Conservation (phyloP, 2,888 invertebrate genomes). For the Oscheius onirici region DNA sequence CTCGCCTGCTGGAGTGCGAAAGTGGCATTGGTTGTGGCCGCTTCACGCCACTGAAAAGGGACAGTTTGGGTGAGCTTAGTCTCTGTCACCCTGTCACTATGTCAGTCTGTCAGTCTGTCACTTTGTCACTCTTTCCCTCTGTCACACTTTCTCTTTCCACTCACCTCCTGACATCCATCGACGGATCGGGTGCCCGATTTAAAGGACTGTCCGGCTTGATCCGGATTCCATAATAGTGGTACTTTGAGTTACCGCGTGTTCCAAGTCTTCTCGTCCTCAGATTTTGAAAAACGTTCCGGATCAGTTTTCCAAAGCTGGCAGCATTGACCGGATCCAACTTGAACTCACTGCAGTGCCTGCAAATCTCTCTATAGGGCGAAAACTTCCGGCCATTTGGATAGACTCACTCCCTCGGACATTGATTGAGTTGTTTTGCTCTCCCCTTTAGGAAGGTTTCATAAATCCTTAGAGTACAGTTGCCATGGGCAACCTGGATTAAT, state of each 20-base stretch:
- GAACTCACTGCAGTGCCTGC: slow-evolving; percentile 82
- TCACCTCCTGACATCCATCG: slow-evolving; percentile 4
- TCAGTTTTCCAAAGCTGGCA: slow-evolving; percentile 98
- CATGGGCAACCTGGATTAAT: slow-evolving; percentile 6
- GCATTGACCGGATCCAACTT: slow-evolving; percentile 98
- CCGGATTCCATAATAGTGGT: slow-evolving; percentile 99
- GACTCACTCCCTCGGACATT: background rate
- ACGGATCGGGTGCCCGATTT: background rate
- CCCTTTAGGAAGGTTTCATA: slow-evolving; percentile 11
- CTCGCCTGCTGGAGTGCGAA: background rate
- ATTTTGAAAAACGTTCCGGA: slow-evolving; percentile 95
- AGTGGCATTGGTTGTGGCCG: slow-evolving; percentile 3
- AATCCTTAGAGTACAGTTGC: slow-evolving; percentile 19
- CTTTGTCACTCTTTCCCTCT: no score
- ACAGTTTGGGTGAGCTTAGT: no score
- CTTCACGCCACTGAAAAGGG: slow-evolving; percentile 18
- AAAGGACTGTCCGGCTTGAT: slow-evolving; percentile 22
- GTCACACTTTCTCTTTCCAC: background rate
- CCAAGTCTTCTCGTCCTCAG: slow-evolving; percentile 92
- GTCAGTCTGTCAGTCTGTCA: no score
- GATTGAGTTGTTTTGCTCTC: slow-evolving; percentile 14
- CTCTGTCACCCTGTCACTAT: no score
- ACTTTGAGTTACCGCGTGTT: slow-evolving; percentile 77
- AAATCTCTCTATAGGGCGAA: background rate
- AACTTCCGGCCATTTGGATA: no score